These are phyloP conservation scores for Melanotaenia boesemani DNA, from an alignment of 2,797 vertebrate genomes.

Conservation along the genomic window DNA sequence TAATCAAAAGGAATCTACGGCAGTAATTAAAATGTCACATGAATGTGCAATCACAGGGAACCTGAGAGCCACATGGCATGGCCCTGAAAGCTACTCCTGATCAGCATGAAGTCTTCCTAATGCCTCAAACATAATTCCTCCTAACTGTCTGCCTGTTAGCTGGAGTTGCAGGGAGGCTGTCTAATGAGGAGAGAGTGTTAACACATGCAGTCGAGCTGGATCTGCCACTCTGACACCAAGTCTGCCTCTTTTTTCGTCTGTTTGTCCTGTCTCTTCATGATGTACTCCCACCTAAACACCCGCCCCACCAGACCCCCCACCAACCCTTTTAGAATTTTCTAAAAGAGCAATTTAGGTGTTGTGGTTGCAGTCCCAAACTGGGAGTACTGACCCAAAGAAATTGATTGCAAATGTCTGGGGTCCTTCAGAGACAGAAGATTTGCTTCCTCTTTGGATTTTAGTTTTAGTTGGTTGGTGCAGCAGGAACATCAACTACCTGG, in stretches of 20 bases:
- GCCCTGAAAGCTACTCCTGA: conserved; percentile 56
- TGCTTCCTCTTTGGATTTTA: no score
- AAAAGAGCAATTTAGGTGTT: background rate
- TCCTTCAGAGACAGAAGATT: no score
- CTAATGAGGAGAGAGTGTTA: conserved; percentile 52
- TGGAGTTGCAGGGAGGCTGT: conserved; percentile 43
- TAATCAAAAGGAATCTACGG: conserved; percentile 73
- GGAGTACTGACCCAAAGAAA: no score
- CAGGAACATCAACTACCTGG: no score
- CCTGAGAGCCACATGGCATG: conserved; percentile 33
- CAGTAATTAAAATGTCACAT: conserved; percentile 81
- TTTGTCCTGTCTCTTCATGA: background rate
- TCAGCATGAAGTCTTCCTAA: conserved; percentile 57
- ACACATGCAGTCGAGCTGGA: conserved; percentile 19
- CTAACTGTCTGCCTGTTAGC: conserved; percentile 33
- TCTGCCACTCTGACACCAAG: conserved; percentile 7
- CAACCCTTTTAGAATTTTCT: background rate
- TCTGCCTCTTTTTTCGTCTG: conserved; percentile 4
- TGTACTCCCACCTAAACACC: background rate
- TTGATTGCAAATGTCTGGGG: no score
- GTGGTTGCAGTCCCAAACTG: no score
- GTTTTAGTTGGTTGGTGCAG: no score
- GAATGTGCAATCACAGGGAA: conserved; percentile 65
- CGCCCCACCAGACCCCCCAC: background rate
- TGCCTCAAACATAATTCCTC: conserved; percentile 38